These are phyloP conservation scores for Drosophila imparisetae DNA, from an alignment of 2,888 invertebrate genomes.

Conservation along the genomic window DNA sequence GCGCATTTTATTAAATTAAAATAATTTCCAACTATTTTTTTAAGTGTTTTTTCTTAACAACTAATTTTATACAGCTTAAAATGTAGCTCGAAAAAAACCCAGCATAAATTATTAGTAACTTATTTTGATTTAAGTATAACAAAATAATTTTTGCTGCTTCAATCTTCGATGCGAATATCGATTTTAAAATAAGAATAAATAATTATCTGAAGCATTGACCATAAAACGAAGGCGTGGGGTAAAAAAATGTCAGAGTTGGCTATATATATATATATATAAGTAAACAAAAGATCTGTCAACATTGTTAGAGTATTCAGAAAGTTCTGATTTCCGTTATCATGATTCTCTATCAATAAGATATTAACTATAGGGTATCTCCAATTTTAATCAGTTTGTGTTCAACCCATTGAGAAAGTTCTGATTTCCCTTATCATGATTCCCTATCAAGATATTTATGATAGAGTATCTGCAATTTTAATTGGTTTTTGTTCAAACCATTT, in stretches of 20 bases:
- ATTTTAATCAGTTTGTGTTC: background rate
- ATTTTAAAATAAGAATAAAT: background rate
- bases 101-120: conserved; percentile 15
- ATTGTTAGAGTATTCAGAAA: background rate
- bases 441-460: background rate
- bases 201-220: background rate
- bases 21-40: background rate
- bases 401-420: background rate
- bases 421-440: accelerated
- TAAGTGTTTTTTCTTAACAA: background rate
- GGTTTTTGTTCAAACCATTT: background rate
- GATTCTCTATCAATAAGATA: background rate
- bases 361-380: background rate
- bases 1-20: background rate
- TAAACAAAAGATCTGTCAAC: background rate
- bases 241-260: background rate
- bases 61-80: background rate
- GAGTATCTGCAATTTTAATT: background rate
- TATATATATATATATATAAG: background rate
- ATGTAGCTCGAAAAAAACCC: background rate
- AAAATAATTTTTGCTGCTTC: background rate
- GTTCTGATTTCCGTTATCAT: background rate
- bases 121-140: conserved; percentile 10
- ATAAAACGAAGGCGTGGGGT: background rate
- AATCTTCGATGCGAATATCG: background rate